phyloP scores from a whole-genome alignment of 2,888 invertebrate genomes.

The Glyphotaelius pellucidus region DNA sequence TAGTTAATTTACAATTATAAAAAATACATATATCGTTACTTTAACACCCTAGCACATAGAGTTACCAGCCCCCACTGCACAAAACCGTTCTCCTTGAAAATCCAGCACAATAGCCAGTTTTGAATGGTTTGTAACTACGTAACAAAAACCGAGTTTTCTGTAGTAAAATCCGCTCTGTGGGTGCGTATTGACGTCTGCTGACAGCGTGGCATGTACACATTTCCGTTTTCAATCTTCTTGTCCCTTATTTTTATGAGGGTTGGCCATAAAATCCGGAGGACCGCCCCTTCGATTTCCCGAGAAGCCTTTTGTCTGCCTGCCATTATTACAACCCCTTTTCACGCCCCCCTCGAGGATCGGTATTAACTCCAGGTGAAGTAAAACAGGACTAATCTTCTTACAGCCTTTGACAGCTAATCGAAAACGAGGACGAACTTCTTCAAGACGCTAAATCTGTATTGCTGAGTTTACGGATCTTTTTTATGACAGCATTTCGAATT shows the following conservation, averaged over 20 bases:
- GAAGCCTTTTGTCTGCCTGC: conserved; percentile 41
- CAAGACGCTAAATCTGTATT: background rate
- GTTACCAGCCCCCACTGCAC: background rate
- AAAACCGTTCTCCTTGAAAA: background rate
- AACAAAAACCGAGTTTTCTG: background rate
- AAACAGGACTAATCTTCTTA: conserved; percentile 9
- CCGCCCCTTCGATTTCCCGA: conserved; percentile 29
- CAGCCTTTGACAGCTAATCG: background rate
- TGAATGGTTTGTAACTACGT: background rate
- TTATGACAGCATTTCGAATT: background rate
- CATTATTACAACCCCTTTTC: conserved; percentile 33
- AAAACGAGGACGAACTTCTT: conserved; percentile 3
- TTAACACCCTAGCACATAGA: background rate
- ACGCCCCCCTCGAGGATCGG: background rate
- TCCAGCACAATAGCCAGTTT: background rate
- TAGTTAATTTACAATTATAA: too few relatives aligned
- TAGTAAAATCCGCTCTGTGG: background rate
- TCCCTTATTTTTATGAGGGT: conserved; percentile 57
- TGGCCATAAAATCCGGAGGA: conserved; percentile 30
- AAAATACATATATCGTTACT: background rate
- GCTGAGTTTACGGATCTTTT: background rate
- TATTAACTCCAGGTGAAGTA: background rate
- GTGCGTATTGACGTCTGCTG: background rate
- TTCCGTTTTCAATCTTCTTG: conserved; percentile 48
- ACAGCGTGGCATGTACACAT: conserved; percentile 6